Base-by-base conservation (phyloP, 1,140 invertebrate species). In the Anastrepha ludens region DNA sequence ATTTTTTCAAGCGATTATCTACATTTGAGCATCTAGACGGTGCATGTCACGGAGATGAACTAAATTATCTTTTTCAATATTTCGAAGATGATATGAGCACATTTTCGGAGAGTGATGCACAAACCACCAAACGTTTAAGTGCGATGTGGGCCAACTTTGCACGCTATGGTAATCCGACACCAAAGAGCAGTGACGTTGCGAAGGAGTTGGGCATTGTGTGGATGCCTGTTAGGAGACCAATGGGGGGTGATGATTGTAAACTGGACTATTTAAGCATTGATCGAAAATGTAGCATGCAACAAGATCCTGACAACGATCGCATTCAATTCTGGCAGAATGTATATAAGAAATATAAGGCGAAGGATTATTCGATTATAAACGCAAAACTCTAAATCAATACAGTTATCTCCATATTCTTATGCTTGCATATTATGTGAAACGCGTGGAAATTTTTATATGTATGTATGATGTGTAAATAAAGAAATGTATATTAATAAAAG, bases 111-210 rank as follows among this genome's bases (percentile, higher is more conserved):
- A 90, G 89, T 0, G 88, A 88, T 9, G 91, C 90, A 58, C 90
- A 90, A 47, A 87, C 58, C 50, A 93, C 94, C 0, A 92, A 92
- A 85, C 91, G 93, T 17, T 93, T 96, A 90, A 93, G 95, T 0
- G 93, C 94, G 81, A 90, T 96, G 91, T 96, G 95, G 95, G 94
- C 95, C 0, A 95, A 96, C 89, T 96, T 96, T 91, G 95, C 95
- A 0, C 95, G 95, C 90, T 94, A 92, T 81, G 94, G 91, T 0
- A 92, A 92, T 17, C 93, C 94, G 1, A 93, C 89, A 58, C 88
- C 90, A 13, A 7, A 74, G 15, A 55, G 39, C 17, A 62, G 88
- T n/a, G 11, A 58, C 29, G 9, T 62, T n/a, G 59, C 62, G 89
- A 81, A 29, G 20, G 74, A 88, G 0, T 89, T 86, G 55, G 55